Evolutionary conservation across 2,113 vertebrate species (phyloP).

Genomic region (Gulo gulo): DNA sequence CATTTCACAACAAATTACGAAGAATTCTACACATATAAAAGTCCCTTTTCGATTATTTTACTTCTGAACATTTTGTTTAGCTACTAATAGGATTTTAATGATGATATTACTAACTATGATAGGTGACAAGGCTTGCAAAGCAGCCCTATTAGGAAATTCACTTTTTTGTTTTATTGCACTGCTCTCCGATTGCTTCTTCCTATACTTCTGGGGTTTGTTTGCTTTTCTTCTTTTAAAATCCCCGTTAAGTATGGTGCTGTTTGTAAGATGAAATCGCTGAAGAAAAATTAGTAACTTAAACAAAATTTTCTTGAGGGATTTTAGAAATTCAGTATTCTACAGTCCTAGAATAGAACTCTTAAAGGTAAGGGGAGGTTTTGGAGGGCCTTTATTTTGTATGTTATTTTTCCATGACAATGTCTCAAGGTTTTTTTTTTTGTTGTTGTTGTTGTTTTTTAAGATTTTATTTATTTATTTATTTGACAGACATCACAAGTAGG

Average conservation of each 20-base stretch:
- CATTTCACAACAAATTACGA: background rate
- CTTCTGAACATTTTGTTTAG: constrained; percentile 18
- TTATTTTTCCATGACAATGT: background rate
- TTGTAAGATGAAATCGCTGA: background rate
- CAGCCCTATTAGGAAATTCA: background rate
- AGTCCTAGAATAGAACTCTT: background rate
- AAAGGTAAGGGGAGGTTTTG: background rate
- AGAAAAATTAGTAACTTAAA: background rate
- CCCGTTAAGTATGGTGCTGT: background rate
- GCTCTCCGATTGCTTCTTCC: background rate
- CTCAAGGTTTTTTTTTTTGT: no score
- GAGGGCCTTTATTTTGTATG: background rate
- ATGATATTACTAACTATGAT: background rate
- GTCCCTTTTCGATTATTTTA: background rate
- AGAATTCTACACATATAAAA: background rate
- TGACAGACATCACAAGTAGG: no score
- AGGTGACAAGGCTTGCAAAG: background rate
- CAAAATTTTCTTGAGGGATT: background rate
- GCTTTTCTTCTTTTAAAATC: background rate
- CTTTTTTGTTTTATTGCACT: background rate
- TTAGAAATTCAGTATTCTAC: background rate
- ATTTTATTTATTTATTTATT: no score
- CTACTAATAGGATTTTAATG: constrained; percentile 38
- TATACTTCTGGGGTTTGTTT: background rate
- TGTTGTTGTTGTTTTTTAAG: no score